Base-by-base conservation (phyloP, 2,113 vertebrate genomes). In the Nyctereutes procyonoides region DNA sequence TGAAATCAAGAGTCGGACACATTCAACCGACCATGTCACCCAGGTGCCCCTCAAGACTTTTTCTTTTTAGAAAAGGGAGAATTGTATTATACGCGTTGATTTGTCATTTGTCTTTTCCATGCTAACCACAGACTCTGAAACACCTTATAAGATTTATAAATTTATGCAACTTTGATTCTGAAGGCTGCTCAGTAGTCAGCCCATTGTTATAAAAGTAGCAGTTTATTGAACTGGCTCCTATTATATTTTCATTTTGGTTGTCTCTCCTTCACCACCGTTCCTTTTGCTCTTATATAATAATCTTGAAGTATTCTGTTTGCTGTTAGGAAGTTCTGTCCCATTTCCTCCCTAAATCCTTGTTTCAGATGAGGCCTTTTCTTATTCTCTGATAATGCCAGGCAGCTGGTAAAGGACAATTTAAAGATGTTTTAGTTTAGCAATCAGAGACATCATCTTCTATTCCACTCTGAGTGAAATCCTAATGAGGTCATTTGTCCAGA, bases 401-500 rank as follows among this genome's bases (percentile, higher is more conserved):
- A 93, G n/a, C 38, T 86, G 73, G 82, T 32, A 88, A 94, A 95
- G 84, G 93, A 71, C 84, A 69, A 38, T 88, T 43, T 88, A 22
- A 63, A 94, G 60, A 69, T 38, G 51, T 83, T 95, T 81, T 26
- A n/a, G 76, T 73, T 97, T 91, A 91, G 76, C 88, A 95, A 55
- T 76, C 58, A 69, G 62, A 96, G 26, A 30, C 51, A 51, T 81
- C 82, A 48, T 94, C 35, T 93, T 93, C 38, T 88, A 16, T 76
- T 92, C 69, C 91, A 56, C 20, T 88, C 81, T 83, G 83, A 65
- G 60, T 91, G 55, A 94, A 90, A 90, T 55, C 48, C 73, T 88
- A 55, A 88, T 26, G 84, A 93, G 91, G 76, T 79, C 76, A 58
- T 95, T 82, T 97, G 89, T 93, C 84, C 88, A 96, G 79, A 96